phyloP scores from a whole-genome alignment of 2,113 vertebrate genomes.

The Oreochromis aureus region DNA sequence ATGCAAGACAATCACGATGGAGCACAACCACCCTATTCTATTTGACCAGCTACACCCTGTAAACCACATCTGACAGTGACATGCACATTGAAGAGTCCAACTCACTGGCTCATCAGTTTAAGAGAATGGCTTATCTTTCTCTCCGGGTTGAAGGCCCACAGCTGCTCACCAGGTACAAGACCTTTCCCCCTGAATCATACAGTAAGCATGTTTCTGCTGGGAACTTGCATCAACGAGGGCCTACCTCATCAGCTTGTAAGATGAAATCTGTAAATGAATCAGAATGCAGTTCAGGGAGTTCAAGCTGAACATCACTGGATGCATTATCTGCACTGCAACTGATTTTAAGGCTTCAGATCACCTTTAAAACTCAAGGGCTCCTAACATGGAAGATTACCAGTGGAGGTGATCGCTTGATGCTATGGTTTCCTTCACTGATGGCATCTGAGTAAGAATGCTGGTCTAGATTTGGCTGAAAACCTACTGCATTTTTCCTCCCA shows the following conservation, averaged over 20 bases:
- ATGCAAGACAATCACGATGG: neutral
- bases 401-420: neutral
- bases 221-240: neutral
- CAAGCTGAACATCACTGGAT: neutral
- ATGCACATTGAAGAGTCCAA: neutral
- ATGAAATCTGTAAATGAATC: neutral
- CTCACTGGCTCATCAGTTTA: neutral
- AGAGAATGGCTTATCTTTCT: neutral
- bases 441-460: neutral
- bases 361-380: neutral
- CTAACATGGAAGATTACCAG: neutral
- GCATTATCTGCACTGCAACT: neutral
- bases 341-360: neutral
- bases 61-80: neutral
- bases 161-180: neutral
- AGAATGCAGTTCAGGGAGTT: neutral
- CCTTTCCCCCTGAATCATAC: neutral
- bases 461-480: neutral
- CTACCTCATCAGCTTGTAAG: neutral
- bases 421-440: neutral
- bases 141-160: accelerated
- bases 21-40: neutral
- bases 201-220: neutral
- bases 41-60: neutral
- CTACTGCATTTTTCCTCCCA: neutral